These are phyloP conservation scores for Dastarcus helophoroides DNA, from an alignment of 2,888 invertebrate genomes.

Conservation along the genomic window DNA sequence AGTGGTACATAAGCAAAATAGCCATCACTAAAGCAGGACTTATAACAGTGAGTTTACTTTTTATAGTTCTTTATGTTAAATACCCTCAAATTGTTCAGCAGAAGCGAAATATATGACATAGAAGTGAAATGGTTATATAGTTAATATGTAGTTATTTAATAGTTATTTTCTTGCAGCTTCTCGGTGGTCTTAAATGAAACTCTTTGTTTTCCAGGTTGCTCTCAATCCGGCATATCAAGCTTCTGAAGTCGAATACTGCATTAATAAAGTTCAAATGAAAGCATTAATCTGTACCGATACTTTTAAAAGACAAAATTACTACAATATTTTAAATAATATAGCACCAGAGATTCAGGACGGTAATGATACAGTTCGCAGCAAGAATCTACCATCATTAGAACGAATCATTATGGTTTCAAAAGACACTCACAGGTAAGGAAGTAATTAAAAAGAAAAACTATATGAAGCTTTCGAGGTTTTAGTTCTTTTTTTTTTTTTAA, in stretches of 20 bases:
- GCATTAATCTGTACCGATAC: slow-evolving; percentile 52
- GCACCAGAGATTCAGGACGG: slow-evolving; percentile 45
- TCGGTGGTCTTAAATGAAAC: background rate
- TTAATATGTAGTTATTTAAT: no score
- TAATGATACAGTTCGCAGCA: slow-evolving; percentile 38
- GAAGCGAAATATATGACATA: no score
- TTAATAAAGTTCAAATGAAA: slow-evolving; percentile 58
- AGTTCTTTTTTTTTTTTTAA: no score
- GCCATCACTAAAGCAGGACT: slow-evolving; percentile 63
- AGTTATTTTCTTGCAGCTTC: slow-evolving; percentile 5
- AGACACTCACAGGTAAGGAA: slow-evolving; percentile 41
- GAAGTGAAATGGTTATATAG: no score
- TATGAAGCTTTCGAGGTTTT: background rate
- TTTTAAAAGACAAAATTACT: slow-evolving; percentile 56
- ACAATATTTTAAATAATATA: slow-evolving; percentile 46
- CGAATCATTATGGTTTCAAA: slow-evolving; percentile 48
- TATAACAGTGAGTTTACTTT: slow-evolving; percentile 44
- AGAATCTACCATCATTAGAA: slow-evolving; percentile 40
- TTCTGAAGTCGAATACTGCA: slow-evolving; percentile 57
- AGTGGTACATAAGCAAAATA: slow-evolving; percentile 64
- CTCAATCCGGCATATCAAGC: slow-evolving; percentile 66
- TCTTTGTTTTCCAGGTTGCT: slow-evolving; percentile 44
- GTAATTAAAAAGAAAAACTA: background rate
- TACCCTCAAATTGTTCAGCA: no score
- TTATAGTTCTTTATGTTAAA: no score